phyloP scores from a whole-genome alignment of 2,797 vertebrate species.

The Lagodon rhomboides region DNA sequence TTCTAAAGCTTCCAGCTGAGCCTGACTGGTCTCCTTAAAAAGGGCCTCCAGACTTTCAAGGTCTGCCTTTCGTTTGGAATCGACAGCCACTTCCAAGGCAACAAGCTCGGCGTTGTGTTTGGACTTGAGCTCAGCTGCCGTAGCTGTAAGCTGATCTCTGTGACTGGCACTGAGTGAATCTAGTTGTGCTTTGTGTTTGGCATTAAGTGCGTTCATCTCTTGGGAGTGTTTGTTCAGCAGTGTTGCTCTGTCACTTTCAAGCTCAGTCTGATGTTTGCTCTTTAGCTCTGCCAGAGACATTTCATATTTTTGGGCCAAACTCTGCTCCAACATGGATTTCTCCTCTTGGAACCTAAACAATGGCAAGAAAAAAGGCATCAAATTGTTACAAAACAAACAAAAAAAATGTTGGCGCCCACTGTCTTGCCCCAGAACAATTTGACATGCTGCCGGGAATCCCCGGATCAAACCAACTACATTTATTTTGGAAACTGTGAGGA shows the following conservation, averaged over 20 bases:
- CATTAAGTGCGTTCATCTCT: conserved; percentile 68
- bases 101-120: conserved; percentile 79
- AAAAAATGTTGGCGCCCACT: too few relatives aligned
- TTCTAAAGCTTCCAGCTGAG: conserved; percentile 81
- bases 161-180: conserved; percentile 79
- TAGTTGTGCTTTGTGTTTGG: conserved; percentile 81
- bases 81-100: conserved; percentile 79
- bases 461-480: too few relatives aligned
- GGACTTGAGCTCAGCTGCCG: conserved; percentile 57
- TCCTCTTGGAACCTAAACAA: conserved; percentile 88
- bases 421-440: too few relatives aligned
- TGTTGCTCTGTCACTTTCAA: conserved; percentile 61
- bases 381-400: background rate
- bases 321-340: conserved; percentile 79
- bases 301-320: conserved; percentile 83
- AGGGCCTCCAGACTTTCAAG: conserved; percentile 76
- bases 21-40: conserved; percentile 78
- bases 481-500: too few relatives aligned
- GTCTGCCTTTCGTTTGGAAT: conserved; percentile 81
- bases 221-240: conserved; percentile 62
- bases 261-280: conserved; percentile 79
- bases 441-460: too few relatives aligned
- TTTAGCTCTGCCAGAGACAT: conserved; percentile 81
- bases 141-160: conserved; percentile 74
- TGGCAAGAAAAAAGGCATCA: background rate